Conservation (phyloP, 2,888 invertebrate species). For the Neelides folsomi region DNA sequence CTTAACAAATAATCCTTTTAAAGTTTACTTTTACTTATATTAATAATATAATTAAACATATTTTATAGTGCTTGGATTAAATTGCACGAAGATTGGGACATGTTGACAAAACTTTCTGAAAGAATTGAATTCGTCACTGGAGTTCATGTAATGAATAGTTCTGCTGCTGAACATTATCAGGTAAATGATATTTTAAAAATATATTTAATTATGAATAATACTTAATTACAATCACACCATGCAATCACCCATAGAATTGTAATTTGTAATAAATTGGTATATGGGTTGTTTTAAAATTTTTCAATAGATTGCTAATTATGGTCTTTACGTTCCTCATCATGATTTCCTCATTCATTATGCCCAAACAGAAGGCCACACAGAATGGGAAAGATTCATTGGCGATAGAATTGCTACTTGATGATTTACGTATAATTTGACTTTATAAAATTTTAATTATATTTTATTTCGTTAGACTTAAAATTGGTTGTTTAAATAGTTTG, state of each 20-base stretch:
- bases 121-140: constrained; percentile 32
- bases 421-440: constrained; percentile 45
- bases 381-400: constrained; percentile 36
- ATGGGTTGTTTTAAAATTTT: no score
- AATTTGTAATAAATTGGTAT: no score
- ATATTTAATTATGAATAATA: no score
- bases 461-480: no score
- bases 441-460: no score
- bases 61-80: constrained; percentile 30
- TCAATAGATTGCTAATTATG: constrained; percentile 45
- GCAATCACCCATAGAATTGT: no score
- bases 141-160: constrained; percentile 25
- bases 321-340: constrained; percentile 45
- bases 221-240: no score
- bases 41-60: no score
- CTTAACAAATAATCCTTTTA: no score
- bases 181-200: constrained; percentile 7
- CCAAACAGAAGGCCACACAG: constrained; percentile 28
- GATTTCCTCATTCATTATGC: constrained; percentile 38
- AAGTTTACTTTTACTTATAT: no score
- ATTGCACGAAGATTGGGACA: constrained; percentile 26
- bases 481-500: constrained; percentile 1
- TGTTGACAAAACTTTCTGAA: constrained; percentile 26
- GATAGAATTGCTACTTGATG: constrained; percentile 46
- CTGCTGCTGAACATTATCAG: constrained; percentile 34